Evolutionary conservation across 2,797 vertebrate genomes (phyloP), one percentile per base, ranked within the genome.

Genomic region (Phoebastria nigripes): DNA sequence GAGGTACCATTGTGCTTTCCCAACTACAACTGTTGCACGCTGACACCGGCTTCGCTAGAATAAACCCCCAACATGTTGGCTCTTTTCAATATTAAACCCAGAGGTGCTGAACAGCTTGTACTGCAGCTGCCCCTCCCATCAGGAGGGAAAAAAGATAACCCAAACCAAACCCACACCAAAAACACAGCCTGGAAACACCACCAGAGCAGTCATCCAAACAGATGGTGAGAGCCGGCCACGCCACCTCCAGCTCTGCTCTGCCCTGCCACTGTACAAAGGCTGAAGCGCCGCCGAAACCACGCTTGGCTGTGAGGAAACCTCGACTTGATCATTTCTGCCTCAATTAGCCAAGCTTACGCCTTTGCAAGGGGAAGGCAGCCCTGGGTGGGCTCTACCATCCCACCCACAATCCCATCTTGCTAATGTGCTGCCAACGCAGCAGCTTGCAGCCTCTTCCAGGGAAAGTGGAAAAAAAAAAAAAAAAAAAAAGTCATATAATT

Each of bases 331-430:
- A 49, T 65, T 94, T 83, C 63, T 95, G 83, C 67, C 56, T 85
- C 2, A 15, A 70, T 92, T 84, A 95, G 78, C 78, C 76, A 87
- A 91, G 31, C 46, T 82, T n/a, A 52, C 0, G 10, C 54, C 72
- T 82, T 56, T 82, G 54, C 61, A 61, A 87, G 67, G 69, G 44
- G 29, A 90, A 90, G 26, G 61, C 74, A 94, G 81, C 90, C 74
- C 86, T 74, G 74, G 81, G 93, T 94, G 90, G 86, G 95, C 92
- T 95, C 72, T 46, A 10, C 89, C 72, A 66, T 87, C 81, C 89
- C 71, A 72, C 86, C 56, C 90, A 81, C 93, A 71, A 52, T 42
- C 89, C 82, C 71, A 83, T 80, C 54, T 63, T 84, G 55, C 86
- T 94, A 92, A 89, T 0, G 0, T 0, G 3, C 77, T 93, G 93